Evolutionary conservation across 1,140 invertebrate genomes (phyloP).

Genomic region (Agrilus planipennis): DNA sequence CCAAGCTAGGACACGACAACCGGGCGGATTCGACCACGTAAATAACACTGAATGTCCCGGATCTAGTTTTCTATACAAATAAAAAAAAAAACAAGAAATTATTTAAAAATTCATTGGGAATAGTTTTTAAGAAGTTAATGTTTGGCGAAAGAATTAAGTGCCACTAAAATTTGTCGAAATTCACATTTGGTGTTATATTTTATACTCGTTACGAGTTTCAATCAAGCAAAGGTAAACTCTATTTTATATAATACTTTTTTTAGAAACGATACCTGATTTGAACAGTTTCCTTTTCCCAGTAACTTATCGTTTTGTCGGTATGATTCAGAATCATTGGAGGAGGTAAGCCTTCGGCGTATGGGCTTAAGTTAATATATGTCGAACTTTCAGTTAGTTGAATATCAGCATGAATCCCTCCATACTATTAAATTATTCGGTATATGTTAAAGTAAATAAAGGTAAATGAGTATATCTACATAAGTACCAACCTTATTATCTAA

Average conservation of each 20-base stretch:
- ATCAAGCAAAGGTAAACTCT: neutral
- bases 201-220: no score
- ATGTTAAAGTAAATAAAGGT: neutral
- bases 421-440: constrained; percentile 36
- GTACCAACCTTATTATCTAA: constrained; percentile 58
- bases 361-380: constrained; percentile 73
- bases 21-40: constrained; percentile 64
- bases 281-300: constrained; percentile 59
- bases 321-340: constrained; percentile 83
- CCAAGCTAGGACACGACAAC: constrained; percentile 50
- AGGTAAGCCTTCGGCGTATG: constrained; percentile 71
- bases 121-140: no score
- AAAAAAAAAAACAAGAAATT: constrained; percentile 4
- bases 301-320: constrained; percentile 43
- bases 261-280: constrained; percentile 35
- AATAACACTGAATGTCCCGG: constrained; percentile 50
- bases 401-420: constrained; percentile 83
- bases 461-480: neutral
- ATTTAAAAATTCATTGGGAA: no score
- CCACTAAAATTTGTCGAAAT: no score
- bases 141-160: no score
- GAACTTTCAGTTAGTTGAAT: constrained; percentile 82
- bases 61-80: constrained; percentile 38
- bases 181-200: no score
- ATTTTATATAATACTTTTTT: neutral